A percentile compares a stretch with the other conserved stretches of the same genome.
Evolutionary conservation across 2,113 vertebrate species (phyloP).

Genomic region (Triplophysa tibetana): DNA sequence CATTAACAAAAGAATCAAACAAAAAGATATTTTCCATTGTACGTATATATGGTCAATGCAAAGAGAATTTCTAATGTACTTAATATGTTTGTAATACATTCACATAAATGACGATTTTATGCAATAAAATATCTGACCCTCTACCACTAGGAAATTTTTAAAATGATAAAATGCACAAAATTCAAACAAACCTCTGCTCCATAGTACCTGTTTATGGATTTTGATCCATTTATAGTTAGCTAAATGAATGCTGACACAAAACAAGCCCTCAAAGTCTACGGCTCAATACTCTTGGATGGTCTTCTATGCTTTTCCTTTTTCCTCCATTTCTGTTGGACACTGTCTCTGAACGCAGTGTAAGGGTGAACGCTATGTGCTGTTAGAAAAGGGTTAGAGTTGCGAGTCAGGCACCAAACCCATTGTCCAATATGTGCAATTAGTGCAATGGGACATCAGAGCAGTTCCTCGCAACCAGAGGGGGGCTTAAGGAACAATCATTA

Average conservation of each 20-base stretch:
- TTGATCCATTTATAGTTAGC: too few relatives aligned
- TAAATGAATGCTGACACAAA: background rate
- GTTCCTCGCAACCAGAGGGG: conserved; percentile 63
- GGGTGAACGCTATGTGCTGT: background rate
- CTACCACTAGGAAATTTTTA: background rate
- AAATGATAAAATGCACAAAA: background rate
- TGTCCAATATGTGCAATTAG: conserved; percentile 53
- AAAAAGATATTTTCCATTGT: background rate
- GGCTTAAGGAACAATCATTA: conserved; percentile 60
- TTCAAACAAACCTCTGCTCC: background rate
- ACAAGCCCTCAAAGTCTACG: background rate
- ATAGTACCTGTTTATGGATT: background rate
- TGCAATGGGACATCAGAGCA: conserved; percentile 55
- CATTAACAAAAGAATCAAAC: background rate
- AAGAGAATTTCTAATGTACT: conserved; percentile 8
- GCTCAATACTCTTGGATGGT: background rate
- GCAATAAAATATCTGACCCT: background rate
- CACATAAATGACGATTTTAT: background rate
- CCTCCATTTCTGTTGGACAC: background rate
- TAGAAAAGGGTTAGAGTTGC: conserved; percentile 37
- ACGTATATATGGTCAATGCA: background rate
- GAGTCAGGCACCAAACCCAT: conserved; percentile 45
- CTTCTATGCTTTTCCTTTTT: background rate
- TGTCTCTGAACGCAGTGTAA: background rate
- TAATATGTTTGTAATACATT: background rate